Base-by-base conservation (phyloP, 2,888 invertebrate genomes). In the Prosapia bicincta region DNA sequence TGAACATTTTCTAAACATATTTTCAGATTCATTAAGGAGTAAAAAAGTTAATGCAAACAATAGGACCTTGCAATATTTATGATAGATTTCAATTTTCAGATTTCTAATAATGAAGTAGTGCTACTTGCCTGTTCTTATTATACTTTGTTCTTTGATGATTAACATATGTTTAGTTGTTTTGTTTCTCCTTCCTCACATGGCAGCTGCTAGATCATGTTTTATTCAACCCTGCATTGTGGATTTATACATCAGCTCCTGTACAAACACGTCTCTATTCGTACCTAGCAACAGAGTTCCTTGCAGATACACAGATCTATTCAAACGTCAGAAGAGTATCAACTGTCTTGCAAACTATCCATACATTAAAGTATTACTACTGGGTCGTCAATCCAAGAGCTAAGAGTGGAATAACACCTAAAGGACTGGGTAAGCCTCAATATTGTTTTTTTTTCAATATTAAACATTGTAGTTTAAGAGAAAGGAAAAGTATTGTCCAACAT, bases 341-440 rank as follows among this genome's bases (percentile, higher is more conserved):
- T 0, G 98, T 98, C 0, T 88, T 99, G 69, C 99, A 99, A 87
- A 98, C 98, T 26, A 96, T 99, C 81, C 99, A 99, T 85, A 98
- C 99, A 2, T 89, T 99, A 79, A 99, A 99, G 87, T 98, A 97
- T 86, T 99, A 99, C 87, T 99, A 99, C 85, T 99, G 99, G 99
- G 96, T 99, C 68, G 93, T 95, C 77, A 97, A 97, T 88, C 99
- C 99, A 0, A 89, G 95, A 80, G 91, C 95, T 79, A 96, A 97
- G 86, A 98, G 97, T 86, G 97, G 97, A 73, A 97, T 98, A 83
- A 92, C 92, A 76, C 97, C 98, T 25, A 98, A 98, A 86, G 98
- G 97, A 82, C 87, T 96, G 81, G 97, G 98, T 97, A 85, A 89
- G 91, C 86, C 30, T 32, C 30, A 32, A 26, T n/a, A n/a, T n/a